phyloP scores from a whole-genome alignment of 2,797 vertebrate genomes.

The Artibeus lituratus region DNA sequence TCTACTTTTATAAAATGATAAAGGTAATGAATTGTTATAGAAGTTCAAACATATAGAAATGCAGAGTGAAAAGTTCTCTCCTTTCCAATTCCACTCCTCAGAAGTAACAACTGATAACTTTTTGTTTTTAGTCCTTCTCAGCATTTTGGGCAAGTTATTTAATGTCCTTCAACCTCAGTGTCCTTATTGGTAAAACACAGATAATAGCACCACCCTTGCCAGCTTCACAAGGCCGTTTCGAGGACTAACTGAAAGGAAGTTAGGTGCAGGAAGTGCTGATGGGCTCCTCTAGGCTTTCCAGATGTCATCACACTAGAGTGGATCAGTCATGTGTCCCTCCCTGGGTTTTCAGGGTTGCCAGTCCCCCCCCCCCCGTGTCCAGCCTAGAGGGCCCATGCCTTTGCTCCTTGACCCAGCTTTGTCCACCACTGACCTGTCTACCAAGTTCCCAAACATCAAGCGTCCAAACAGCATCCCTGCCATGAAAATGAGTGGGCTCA shows the following conservation, averaged over 20 bases:
- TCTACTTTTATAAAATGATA: background rate
- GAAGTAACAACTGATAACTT: background rate
- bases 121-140: background rate
- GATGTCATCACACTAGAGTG: background rate
- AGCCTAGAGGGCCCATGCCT: background rate
- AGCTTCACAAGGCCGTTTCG: background rate
- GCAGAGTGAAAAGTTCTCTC: background rate
- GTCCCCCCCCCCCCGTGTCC: background rate
- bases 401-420: background rate
- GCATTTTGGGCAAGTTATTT: background rate
- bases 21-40: background rate
- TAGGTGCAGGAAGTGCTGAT: too few species aligned
- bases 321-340: background rate
- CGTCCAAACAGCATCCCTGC: slow-evolving; percentile 86
- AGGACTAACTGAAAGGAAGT: background rate
- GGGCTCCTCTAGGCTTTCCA: background rate
- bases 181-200: background rate
- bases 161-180: background rate
- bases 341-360: background rate
- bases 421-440: slow-evolving; percentile 81
- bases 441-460: slow-evolving; percentile 82
- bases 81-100: background rate
- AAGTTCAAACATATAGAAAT: background rate
- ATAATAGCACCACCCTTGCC: background rate
- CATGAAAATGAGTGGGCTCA: slow-evolving; percentile 88